phyloP scores from a whole-genome alignment of 1,140 invertebrate genomes.

The Drosophila persimilis region DNA sequence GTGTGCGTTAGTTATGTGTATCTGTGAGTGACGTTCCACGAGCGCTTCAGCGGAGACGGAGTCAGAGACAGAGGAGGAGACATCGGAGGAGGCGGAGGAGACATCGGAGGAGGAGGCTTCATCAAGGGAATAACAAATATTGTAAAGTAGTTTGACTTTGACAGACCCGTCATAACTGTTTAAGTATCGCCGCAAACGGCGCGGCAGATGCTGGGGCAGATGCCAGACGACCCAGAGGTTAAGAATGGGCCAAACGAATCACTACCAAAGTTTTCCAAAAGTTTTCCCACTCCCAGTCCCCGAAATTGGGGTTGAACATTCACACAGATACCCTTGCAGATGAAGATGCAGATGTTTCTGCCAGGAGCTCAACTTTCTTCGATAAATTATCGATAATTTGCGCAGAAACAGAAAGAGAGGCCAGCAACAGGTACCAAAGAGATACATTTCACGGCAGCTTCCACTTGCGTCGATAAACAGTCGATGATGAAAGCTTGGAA shows the following conservation, averaged over 20 bases:
- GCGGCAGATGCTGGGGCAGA: neutral
- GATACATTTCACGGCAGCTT: too few relatives aligned
- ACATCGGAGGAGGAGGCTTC: conserved; percentile 35
- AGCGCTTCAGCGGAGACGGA: conserved; percentile 9
- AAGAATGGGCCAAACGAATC: conserved; percentile 23
- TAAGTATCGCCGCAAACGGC: conserved; percentile 26
- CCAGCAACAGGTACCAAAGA: too few relatives aligned
- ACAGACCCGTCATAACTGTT: conserved; percentile 77
- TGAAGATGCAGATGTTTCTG: too few relatives aligned
- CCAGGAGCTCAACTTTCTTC: too few relatives aligned
- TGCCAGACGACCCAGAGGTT: conserved; percentile 19
- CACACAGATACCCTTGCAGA: too few relatives aligned
- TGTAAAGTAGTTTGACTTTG: conserved; percentile 78
- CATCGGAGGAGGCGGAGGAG: conserved; percentile 13
- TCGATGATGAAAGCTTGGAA: too few relatives aligned
- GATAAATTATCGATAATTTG: too few relatives aligned
- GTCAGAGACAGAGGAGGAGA: too few relatives aligned
- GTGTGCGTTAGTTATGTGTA: conserved; percentile 1
- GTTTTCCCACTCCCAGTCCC: too few relatives aligned
- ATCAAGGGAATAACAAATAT: conserved; percentile 62
- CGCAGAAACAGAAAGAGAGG: too few relatives aligned
- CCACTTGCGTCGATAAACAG: too few relatives aligned
- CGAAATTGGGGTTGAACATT: neutral
- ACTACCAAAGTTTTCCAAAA: too few relatives aligned
- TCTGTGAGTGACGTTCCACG: conserved; percentile 53